phyloP scores from a whole-genome alignment of 2,888 invertebrate genomes.

The Andrena haemorrhoa region DNA sequence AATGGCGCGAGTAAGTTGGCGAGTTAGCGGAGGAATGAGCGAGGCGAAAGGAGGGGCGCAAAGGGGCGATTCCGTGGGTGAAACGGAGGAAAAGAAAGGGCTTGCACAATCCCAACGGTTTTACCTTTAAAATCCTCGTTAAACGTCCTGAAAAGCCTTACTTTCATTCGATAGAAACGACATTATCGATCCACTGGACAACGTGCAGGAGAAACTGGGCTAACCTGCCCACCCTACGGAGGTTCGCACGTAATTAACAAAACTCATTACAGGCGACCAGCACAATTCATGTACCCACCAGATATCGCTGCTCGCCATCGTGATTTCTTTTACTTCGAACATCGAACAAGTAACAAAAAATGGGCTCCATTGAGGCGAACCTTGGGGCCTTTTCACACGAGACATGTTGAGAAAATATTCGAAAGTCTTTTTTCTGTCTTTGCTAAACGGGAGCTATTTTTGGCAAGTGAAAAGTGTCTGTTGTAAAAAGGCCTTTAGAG shows the following conservation, averaged over 20 bases:
- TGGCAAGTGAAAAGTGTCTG: too few relatives aligned
- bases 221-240: slow-evolving; percentile 47
- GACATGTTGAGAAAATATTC: too few relatives aligned
- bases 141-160: slow-evolving; percentile 41
- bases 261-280: slow-evolving; percentile 77
- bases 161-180: slow-evolving; percentile 55
- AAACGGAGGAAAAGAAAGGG: background rate
- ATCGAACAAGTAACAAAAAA: slow-evolving; percentile 6
- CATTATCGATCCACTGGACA: slow-evolving; percentile 59
- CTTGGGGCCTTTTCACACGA: too few relatives aligned
- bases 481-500: too few relatives aligned
- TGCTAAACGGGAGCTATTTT: too few relatives aligned
- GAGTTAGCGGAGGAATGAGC: background rate
- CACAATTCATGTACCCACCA: background rate
- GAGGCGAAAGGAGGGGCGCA: background rate
- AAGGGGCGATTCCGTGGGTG: background rate
- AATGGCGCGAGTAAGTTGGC: slow-evolving; percentile 17
- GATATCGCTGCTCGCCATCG: slow-evolving; percentile 28
- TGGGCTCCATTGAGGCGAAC: slow-evolving; percentile 7
- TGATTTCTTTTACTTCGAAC: slow-evolving; percentile 39
- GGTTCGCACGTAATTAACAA: slow-evolving; percentile 75
- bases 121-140: slow-evolving; percentile 52
- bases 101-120: slow-evolving; percentile 22
- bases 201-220: slow-evolving; percentile 42
- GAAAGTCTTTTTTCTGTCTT: too few relatives aligned